Percentiles rank a stretch among this genome's conserved stretches.
Evolutionary conservation across 2,797 vertebrate genomes (phyloP).

Genomic region (Eleutherodactylus coqui): DNA sequence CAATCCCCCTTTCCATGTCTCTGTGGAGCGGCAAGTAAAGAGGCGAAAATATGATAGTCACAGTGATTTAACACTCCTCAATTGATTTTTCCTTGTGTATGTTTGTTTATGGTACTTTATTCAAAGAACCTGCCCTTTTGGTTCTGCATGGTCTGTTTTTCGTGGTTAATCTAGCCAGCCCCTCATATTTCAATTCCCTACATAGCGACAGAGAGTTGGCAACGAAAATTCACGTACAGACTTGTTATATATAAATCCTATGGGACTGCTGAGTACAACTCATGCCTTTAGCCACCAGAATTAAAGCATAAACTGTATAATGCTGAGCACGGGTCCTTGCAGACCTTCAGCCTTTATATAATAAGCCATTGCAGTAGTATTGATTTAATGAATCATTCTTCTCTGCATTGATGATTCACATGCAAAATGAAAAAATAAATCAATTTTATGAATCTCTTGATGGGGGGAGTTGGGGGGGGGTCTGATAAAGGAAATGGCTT

Average conservation of each 20-base stretch:
- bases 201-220: background rate
- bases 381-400: slow-evolving; percentile 37
- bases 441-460: slow-evolving; percentile 35
- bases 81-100: slow-evolving; percentile 29
- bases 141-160: background rate
- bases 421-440: slow-evolving; percentile 39
- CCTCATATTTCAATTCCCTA: slow-evolving; percentile 1
- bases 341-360: background rate
- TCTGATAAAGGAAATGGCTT: slow-evolving; percentile 30
- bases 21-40: slow-evolving; percentile 16
- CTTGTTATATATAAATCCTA: background rate
- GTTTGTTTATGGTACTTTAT: slow-evolving; percentile 26
- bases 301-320: background rate
- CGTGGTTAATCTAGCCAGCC: background rate
- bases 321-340: background rate
- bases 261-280: background rate
- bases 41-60: slow-evolving; percentile 30
- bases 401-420: slow-evolving; percentile 28
- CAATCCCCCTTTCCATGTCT: slow-evolving; percentile 17
- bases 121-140: background rate
- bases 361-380: background rate
- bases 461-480: slow-evolving; percentile 9
- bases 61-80: slow-evolving; percentile 38
- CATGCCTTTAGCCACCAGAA: background rate
- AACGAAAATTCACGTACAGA: background rate